These are phyloP conservation scores for Phocoena phocoena DNA, from an alignment of 2,113 vertebrate genomes.

Conservation along the genomic window DNA sequence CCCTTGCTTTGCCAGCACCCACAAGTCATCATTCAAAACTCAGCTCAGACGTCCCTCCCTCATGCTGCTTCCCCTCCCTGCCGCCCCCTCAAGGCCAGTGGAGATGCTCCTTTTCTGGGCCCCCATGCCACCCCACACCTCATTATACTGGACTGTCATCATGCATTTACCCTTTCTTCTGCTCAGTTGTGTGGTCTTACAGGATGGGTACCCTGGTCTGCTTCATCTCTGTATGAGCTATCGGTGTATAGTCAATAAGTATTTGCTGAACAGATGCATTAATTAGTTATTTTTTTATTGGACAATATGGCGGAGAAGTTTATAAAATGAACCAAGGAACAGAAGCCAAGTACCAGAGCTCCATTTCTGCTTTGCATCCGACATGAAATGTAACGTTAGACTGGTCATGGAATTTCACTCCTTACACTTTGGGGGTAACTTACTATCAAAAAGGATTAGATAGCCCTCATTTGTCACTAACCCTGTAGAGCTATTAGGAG, in stretches of 20 bases:
- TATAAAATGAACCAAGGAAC: background rate
- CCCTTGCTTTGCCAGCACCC: background rate
- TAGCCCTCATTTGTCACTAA: background rate
- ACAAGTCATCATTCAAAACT: fast-evolving
- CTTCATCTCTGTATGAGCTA: background rate
- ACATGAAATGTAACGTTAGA: background rate
- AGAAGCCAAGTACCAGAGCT: background rate
- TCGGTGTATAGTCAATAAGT: background rate
- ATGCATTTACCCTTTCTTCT: background rate
- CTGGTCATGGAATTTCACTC: background rate
- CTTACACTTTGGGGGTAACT: background rate
- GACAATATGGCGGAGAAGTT: background rate
- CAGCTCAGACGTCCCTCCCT: background rate
- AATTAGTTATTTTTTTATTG: background rate
- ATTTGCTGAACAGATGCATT: background rate
- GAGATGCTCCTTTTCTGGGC: background rate
- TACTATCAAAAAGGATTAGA: background rate
- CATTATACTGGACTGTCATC: background rate
- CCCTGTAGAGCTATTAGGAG: no score
- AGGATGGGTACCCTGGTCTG: background rate
- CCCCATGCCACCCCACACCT: background rate
- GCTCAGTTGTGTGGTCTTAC: background rate
- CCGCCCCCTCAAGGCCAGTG: fast-evolving
- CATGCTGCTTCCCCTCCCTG: background rate
- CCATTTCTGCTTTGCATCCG: background rate